Base-by-base conservation (phyloP, 2,113 vertebrate genomes). In the Pelvicachromis taeniatus region DNA sequence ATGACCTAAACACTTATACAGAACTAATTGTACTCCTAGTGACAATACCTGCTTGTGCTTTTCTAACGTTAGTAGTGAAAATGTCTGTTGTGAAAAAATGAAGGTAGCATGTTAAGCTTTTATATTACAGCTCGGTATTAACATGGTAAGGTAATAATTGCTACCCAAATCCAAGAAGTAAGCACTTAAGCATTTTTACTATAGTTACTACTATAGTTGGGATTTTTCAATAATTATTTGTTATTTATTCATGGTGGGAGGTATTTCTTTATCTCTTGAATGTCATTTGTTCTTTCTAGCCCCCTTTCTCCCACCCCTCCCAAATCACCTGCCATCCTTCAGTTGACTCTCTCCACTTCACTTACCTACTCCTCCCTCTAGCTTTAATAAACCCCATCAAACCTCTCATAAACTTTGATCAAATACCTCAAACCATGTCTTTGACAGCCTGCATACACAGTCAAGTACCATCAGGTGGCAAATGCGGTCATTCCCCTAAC, bases 381-480 rank as follows among this genome's bases (percentile, higher is more conserved):
- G 80, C 50, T 84, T 78, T 42, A 23, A 59, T 58, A 79, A 81
- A 77, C 10, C 31, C 33, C 73, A 87, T 88, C 81, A 85, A 86
- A 87, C 33, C 79, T 42, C 55, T 82, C 73, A 83, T 78, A 81
- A 70, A 52, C 63, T 86, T 80, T 92, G 80, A 93, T 86, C 86
- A 89, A 85, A 86, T 50, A 58, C 83, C 26, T 80, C 61, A 55
- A 50, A 29, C 50, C 16, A 63, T 61, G 73, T 65, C 80, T 82
- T 81, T 84, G 86, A 90, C 88, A 91, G 81, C 83, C 73, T 87
- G 77, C 80, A 86, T 85, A 87, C 87, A 88, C 63, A 87, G 78
- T 84, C 50, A 90, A 92, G 83, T 81, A 81, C 85, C 86, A 86
- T 91, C 70, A 85, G 73, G 29, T 79, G 45, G 53, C 55, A 81